Conservation (phyloP, 2,797 vertebrate genomes). For the Sebastes minor region DNA sequence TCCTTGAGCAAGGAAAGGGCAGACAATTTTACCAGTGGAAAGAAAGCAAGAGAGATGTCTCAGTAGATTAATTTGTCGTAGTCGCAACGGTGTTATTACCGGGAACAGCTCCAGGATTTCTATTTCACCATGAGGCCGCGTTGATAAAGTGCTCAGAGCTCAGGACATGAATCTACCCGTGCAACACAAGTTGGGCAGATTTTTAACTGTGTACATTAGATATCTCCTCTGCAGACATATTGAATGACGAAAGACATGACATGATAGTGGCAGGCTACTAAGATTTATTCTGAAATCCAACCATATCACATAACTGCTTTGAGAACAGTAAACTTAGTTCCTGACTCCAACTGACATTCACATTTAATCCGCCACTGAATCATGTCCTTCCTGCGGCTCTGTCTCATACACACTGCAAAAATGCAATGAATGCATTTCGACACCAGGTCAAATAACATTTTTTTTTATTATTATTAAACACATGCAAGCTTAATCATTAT, state of each 20-base stretch:
- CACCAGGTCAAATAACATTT: conserved; percentile 65
- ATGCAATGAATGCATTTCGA: conserved; percentile 62
- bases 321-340: conserved; percentile 79
- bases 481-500: conserved; percentile 66
- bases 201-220: conserved; percentile 73
- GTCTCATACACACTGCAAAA: conserved; percentile 53
- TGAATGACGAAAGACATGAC: conserved; percentile 80
- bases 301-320: conserved; percentile 78
- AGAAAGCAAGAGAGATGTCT: conserved; percentile 67
- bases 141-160: conserved; percentile 68
- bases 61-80: conserved; percentile 65
- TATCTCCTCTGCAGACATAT: conserved; percentile 76
- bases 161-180: conserved; percentile 63
- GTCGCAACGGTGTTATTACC: conserved; percentile 60
- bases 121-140: conserved; percentile 59
- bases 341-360: conserved; percentile 75
- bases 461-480: conserved; percentile 30
- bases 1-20: conserved; percentile 49
- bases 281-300: conserved; percentile 83
- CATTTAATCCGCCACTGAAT: conserved; percentile 76
- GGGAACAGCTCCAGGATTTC: conserved; percentile 71
- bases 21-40: conserved; percentile 61
- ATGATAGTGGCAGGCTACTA: conserved; percentile 75
- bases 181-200: conserved; percentile 66
- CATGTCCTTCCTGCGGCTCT: conserved; percentile 59